Evolutionary conservation across 2,113 vertebrate genomes (phyloP).

Genomic region (Dromaius novaehollandiae): DNA sequence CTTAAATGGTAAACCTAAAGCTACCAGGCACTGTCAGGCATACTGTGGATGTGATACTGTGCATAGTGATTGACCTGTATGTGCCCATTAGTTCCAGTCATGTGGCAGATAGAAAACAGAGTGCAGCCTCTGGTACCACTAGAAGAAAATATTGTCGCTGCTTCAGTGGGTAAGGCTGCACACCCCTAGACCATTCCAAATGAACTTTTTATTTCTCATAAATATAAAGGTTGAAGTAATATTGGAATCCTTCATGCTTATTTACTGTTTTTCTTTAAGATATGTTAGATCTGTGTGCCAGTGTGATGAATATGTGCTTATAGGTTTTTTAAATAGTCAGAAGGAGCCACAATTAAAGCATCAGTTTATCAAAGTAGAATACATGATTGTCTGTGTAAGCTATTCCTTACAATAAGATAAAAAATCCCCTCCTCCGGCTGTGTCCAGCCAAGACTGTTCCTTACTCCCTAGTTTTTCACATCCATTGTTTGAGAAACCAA

Average conservation of each 20-base stretch:
- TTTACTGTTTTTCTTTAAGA: neutral
- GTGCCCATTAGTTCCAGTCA: neutral
- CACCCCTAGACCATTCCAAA: neutral
- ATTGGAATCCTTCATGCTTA: neutral
- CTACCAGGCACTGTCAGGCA: neutral
- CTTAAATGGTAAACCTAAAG: accelerated
- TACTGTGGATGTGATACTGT: neutral
- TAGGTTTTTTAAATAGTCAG: neutral
- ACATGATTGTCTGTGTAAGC: neutral
- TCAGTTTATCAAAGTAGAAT: neutral
- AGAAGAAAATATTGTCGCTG: neutral
- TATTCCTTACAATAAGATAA: neutral
- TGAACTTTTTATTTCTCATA: neutral
- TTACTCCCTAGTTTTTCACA: neutral
- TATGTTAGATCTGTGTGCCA: neutral
- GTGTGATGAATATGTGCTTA: neutral
- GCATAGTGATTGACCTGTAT: neutral
- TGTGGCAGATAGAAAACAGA: accelerated
- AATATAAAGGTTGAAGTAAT: neutral
- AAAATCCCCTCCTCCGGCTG: neutral
- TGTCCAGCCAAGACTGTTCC: neutral
- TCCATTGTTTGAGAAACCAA: constrained; percentile 2
- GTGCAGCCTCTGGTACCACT: neutral
- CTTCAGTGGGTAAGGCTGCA: neutral
- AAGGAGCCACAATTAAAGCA: neutral